Percentiles rank a stretch among this genome's conserved stretches.
Evolutionary conservation across 2,888 invertebrate genomes (phyloP).

Genomic region (Hofmannophila pseudospretella): DNA sequence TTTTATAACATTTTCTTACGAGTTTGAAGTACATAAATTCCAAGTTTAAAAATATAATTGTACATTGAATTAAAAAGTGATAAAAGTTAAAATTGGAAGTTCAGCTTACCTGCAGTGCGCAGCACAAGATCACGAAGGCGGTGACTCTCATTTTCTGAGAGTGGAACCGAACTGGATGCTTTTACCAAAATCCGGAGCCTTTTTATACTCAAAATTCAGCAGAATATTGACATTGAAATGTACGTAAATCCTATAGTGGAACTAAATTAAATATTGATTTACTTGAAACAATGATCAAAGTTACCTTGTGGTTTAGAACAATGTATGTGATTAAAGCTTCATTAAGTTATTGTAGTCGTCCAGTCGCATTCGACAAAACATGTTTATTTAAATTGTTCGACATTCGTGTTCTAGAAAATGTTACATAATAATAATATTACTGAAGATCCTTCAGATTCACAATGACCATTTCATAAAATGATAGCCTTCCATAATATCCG

Average conservation of each 20-base stretch:
- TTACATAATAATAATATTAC: too few relatives aligned
- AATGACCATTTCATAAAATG: too few relatives aligned
- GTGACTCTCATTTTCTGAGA: conserved; percentile 67
- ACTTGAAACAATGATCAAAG: conserved; percentile 32
- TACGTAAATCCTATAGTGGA: conserved; percentile 22
- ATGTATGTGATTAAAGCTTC: conserved; percentile 42
- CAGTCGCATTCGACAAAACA: conserved; percentile 10
- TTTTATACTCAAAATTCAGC: conserved; percentile 49
- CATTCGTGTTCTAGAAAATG: neutral
- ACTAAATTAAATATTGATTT: conserved; percentile 37
- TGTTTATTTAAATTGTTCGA: neutral
- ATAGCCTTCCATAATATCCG: too few relatives aligned
- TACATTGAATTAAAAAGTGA: too few relatives aligned
- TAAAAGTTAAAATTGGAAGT: too few relatives aligned
- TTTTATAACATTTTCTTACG: too few relatives aligned
- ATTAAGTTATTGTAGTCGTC: conserved; percentile 34
- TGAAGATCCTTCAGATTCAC: too few relatives aligned
- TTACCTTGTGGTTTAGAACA: conserved; percentile 42
- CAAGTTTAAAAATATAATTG: too few relatives aligned
- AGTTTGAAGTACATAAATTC: too few relatives aligned
- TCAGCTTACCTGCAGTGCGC: conserved; percentile 68
- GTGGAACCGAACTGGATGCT: conserved; percentile 65
- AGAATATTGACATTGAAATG: conserved; percentile 23
- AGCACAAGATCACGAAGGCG: conserved; percentile 69
- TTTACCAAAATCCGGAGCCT: conserved; percentile 17